Base-by-base conservation (phyloP, 2,888 invertebrate genomes). In the Synanthedon myopaeformis region DNA sequence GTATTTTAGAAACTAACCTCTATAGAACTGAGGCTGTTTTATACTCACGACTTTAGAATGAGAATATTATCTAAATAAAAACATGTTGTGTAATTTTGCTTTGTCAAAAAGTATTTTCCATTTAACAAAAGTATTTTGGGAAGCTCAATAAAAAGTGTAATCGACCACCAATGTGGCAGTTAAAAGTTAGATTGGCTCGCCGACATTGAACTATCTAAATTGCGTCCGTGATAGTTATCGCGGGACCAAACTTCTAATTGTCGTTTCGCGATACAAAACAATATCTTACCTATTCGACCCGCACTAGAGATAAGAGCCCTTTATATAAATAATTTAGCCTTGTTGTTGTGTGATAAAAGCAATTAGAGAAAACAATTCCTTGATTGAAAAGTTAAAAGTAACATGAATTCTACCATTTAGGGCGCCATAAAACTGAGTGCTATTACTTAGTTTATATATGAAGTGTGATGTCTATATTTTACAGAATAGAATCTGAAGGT, bases 181-280 rank as follows among this genome's bases (percentile, higher is more conserved):
- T 14, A 50, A 48, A 53, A 51, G 19, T 54, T 13, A 11, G 53
- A 54, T 58, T 55, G 51, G 50, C 41, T 42, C 28, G 45, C 52
- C 41, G 19, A 54, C 56, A 52, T 58, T 53, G 45, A 51, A 53
- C 55, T 57, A 60, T 59, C 55, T 58, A 55, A 59, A 58, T 57
- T 55, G 51, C 57, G 42, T 50, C 53, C 42, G 41, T 49, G 59
- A 59, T 59, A 55, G 53, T 41, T 42, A 55, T 56, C 56, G 17
- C 12, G 45, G 45, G 14, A n/a, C 45, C n/a, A 45, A 45, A 45
- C 45, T 45, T 45, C 45, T 55, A 55, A 58, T 57, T 57, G 58
- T 54, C 49, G 50, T 55, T 55, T 55, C 51, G 57, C 54, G 52
- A 57, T 55, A 53, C 54, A 55, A 57, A 54, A 49, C 49, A 13